These are phyloP conservation scores for Ectemnius lituratus DNA, from an alignment of 2,888 invertebrate species.

Conservation along the genomic window DNA sequence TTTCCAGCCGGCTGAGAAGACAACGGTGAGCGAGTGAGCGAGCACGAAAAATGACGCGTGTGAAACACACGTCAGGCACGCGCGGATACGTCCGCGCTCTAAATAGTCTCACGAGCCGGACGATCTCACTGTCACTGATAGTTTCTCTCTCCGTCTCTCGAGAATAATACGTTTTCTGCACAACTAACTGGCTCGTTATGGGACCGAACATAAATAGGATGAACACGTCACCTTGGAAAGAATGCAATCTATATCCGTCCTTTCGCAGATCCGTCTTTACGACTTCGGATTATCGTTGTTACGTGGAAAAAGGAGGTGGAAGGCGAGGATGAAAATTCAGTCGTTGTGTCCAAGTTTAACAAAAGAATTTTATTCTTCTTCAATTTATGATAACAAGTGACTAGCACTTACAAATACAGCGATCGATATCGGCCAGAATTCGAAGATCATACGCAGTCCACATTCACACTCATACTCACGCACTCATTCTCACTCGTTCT, in stretches of 20 bases:
- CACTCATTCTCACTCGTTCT: constrained; percentile 20
- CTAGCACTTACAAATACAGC: constrained; percentile 74
- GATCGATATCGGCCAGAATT: constrained; percentile 61
- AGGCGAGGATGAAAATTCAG: background rate
- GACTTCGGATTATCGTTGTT: no score
- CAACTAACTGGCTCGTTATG: background rate
- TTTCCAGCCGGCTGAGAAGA: constrained; percentile 2
- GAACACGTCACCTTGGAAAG: constrained; percentile 2
- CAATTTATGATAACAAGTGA: constrained; percentile 75
- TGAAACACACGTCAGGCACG: background rate
- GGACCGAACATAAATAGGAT: background rate
- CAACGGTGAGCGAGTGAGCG: background rate
- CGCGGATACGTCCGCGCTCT: background rate
- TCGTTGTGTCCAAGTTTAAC: constrained; percentile 57
- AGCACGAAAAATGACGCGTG: background rate
- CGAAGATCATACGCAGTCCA: constrained; percentile 41
- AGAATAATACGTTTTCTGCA: background rate
- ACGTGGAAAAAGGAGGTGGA: background rate
- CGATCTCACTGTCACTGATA: background rate
- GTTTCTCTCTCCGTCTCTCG: background rate
- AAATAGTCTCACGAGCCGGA: background rate
- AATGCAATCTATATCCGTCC: background rate
- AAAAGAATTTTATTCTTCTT: constrained; percentile 74
- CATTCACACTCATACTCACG: constrained; percentile 28
- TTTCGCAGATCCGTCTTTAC: no score